phyloP scores from a whole-genome alignment of 2,888 invertebrate genomes.

The Phlogophora meticulosa region DNA sequence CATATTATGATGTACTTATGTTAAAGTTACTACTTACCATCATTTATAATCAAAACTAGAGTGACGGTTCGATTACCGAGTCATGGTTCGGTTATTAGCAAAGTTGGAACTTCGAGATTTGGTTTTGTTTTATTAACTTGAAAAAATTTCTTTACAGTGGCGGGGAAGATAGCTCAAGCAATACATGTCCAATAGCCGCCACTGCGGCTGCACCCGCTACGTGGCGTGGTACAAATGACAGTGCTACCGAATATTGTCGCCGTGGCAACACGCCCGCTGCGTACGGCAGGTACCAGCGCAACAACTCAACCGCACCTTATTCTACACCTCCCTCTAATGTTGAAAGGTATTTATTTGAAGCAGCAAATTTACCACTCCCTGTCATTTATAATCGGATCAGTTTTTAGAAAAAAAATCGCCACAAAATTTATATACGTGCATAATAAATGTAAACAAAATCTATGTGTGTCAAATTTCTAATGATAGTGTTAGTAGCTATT shows the following conservation, averaged over 20 bases:
- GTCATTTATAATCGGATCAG: neutral
- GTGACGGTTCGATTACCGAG: neutral
- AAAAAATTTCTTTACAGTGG: constrained; percentile 75
- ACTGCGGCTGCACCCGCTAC: constrained; percentile 87
- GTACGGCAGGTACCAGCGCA: constrained; percentile 92
- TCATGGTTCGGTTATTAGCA: neutral
- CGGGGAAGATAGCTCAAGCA: constrained; percentile 86
- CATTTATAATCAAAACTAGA: neutral
- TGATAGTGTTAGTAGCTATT: too few species aligned
- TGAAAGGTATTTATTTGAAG: constrained; percentile 78
- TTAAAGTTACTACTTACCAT: too few species aligned
- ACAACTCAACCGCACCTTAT: constrained; percentile 86
- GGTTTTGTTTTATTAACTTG: constrained; percentile 18
- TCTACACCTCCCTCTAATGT: constrained; percentile 87
- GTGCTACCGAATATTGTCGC: constrained; percentile 87
- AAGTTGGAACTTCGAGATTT: neutral
- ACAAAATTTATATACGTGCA: too few species aligned
- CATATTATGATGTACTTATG: too few species aligned
- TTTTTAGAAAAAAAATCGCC: neutral
- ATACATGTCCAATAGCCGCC: constrained; percentile 86
- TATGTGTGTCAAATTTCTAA: too few species aligned
- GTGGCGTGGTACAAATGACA: constrained; percentile 90
- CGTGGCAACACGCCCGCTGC: constrained; percentile 89
- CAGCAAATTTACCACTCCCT: neutral
- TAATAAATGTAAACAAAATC: neutral